Base-by-base conservation (phyloP, 2,113 vertebrate species). In the Promerops cafer region DNA sequence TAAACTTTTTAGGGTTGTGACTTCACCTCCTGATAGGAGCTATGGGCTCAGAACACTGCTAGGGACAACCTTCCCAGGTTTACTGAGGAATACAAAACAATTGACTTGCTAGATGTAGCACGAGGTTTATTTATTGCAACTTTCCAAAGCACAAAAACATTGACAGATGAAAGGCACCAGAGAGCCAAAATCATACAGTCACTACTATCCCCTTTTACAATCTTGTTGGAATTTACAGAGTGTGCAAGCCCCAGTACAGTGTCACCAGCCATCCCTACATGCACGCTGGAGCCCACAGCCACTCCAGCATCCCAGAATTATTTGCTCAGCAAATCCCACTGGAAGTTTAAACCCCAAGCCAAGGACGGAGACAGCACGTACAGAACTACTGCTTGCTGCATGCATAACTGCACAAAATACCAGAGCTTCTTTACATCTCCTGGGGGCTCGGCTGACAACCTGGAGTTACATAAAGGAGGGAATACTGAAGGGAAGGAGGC, bases 71-170 rank as follows among this genome's bases (percentile, higher is more conserved):
- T 89, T 77, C 50, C 74, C 95, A 53, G 64, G 30, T 83, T 70
- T 10, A 39, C 95, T 94, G 91, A 92, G 92, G 91, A 97, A 95
- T 89, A 96, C 93, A 97, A 93, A 95, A 96, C 92, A 96, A 66
- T 39, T 96, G 93, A 94, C 92, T 96, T 90, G 81, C 93, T 88
- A 81, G 93, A 94, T 95, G 93, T 49, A 96, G 85, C 85, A 90
- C 26, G 76, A 96, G 93, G 54, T 88, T 96, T 95, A 56, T 95
- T 96, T 97, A 96, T 95, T 93, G 83, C 71, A 94, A 65, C 85
- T 96, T 97, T 83, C 1, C 42, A 96, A 96, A 95, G 94, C 92
- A 95, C 94, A 94, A 59, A 95, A 91, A 94, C 92, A 96, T 11
- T 83, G 68, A 94, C 83, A 96, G 92, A 83, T 71, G 88, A 86